Evolutionary conservation across 1,140 invertebrate species (phyloP), one percentile per base, ranked within the genome.

Genomic region (Drosophila nasuta): DNA sequence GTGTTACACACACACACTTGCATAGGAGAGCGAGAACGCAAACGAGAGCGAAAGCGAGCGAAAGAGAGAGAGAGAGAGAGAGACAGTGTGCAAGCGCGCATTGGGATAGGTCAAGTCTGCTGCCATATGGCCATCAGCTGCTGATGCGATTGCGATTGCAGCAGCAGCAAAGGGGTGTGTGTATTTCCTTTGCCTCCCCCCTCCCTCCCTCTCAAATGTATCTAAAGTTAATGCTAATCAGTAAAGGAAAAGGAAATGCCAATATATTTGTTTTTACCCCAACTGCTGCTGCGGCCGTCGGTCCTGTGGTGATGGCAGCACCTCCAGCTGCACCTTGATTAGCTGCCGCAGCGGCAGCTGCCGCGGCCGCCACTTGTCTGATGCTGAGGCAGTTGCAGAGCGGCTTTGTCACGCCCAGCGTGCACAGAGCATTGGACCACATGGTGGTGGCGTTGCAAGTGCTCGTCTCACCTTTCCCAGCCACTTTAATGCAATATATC

Each of bases 341-440:
- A 60, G 65, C 83, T 70, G 80, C 71, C 62, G 91, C 88, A 15
- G 88, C 91, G 43, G 91, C 91, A 48, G 91, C 91, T 51, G 90
- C 89, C 51, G 90, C 91, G 52, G 91, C 91, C 63, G 91, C 91
- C 77, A 91, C 92, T 81, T 92, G 92, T 79, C 91, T 86, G 81
- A 92, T 92, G 77, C 86, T 93, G 57, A 92, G 80, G 75, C 92
- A 93, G 62, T 91, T 92, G 80, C 92, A 93, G 66, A 92, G 75
- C 54, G 92, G 92, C 71, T 93, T 93, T 64, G 92, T 93, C 67
- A 93, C 92, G 85, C 92, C 92, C 75, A 93, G 77, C 62, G 92
- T 93, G 79, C 92, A 93, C 71, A 93, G 88, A 69, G 92, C 91
- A 79, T 92, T 92, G 77, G 92, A 93, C 92, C 92, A 93, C 92